Evolutionary conservation across 2,888 invertebrate genomes (phyloP), one percentile per base, ranked within the genome.

Genomic region (Lycocerus yunnanus): DNA sequence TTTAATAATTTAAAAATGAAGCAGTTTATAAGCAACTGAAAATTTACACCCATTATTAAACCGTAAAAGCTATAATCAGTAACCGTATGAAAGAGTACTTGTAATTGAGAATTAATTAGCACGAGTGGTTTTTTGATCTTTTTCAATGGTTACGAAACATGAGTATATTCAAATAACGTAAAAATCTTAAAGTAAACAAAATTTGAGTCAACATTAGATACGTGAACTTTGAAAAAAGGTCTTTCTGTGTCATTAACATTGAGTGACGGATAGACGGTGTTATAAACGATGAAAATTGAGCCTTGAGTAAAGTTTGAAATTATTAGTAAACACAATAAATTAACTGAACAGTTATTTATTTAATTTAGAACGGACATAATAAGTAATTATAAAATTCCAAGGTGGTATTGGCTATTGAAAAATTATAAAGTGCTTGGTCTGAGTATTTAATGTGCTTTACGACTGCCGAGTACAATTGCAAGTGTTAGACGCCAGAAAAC

Each of bases 261-360:
- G 18, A 68, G n/a, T 70, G 61, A 63, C 13, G 43, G n/a, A 43
- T 43, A n/a, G 43, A 43, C 43, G 43, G 43, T 43, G 43, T n/a
- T n/a, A 43, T 43, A 43, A 43, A 43, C 6, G 43, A 43, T 43
- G 43, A 43, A 43, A 43, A 43, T 43, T 43, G 43, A 43, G 43
- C 43, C 43, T 43, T n/a, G 43, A 43, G 43, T 43, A 43, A 43
- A 11, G 43, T 43, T 43, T 71, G 70, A 74, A 70, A 70, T 71
- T 71, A 71, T 73, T 63, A 60, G 70, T 68, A 74, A 74, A 74
- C 74, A 74, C 71, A 71, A 79, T 79, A 78, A 79, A 79, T 79
- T 43, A 43, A n/a, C 43, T 43, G 43, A 43, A 43, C 43, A 43
- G 43, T 43, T 43, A 43, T 43, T 43, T 43, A 43, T 43, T 43